Base-by-base conservation (phyloP, 2,888 invertebrate genomes). In the Drosophila hamatofila region DNA sequence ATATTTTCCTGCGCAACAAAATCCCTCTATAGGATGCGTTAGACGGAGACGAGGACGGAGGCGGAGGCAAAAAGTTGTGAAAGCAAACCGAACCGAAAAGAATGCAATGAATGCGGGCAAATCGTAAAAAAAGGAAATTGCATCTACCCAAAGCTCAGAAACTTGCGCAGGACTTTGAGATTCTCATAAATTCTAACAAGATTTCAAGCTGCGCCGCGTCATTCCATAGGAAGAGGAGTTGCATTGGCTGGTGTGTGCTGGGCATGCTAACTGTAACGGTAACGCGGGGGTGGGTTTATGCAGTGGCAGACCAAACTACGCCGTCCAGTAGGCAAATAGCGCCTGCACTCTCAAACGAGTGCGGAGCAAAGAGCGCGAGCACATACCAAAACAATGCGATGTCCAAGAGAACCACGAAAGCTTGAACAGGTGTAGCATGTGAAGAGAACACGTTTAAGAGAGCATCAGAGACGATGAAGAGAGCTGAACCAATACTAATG, bases 111-210 rank as follows among this genome's bases (percentile, higher is more conserved):
- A 78, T 70, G 79, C 61, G 74, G 67, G 77, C 62, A 65, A 76
- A 90, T 89, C 89, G 84, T 89, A 87, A 90, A 90, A 82, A 84
- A 81, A 66, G 78, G 62, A 88, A 88, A 90, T 90, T 88, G 89
- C 85, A 90, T 89, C 75, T 69, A 72, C 74, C 88, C 75, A 80
- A 90, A 90, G 88, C 81, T 71, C 73, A 72, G 76, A 62, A 87
- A 87, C 78, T 89, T 90, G 89, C 90, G 85, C 84, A 90, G 85
- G 90, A 81, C 88, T 83, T 78, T 70, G 77, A 78, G 82, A 89
- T 83, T 89, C 88, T 77, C 89, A 89, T 90, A 89, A 89, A 83
- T 89, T 90, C 90, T 88, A 90, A 90, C 91, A 89, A 88, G 88
- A 88, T 87, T 89, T 88, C 86, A 77, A 72, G 89, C 85, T 87